Evolutionary conservation across 2,113 vertebrate genomes (phyloP).

Genomic region (Hyla sarda): DNA sequence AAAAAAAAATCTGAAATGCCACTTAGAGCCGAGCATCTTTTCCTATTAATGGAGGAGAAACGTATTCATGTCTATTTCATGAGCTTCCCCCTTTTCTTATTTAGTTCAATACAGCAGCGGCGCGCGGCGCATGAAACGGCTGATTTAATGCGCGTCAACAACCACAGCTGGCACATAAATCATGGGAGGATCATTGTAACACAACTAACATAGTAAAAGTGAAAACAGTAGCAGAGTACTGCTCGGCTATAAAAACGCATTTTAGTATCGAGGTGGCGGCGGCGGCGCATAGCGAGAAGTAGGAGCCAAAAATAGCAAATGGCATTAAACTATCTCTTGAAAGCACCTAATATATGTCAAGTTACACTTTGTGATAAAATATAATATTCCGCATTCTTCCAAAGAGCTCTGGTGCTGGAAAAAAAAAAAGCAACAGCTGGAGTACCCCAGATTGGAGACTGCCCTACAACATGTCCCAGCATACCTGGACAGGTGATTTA

Average conservation of each 20-base stretch:
- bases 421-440: too few relatives aligned
- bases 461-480: too few relatives aligned
- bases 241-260: constrained; percentile 50
- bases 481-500: too few relatives aligned
- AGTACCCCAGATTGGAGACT: too few relatives aligned
- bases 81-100: constrained; percentile 34
- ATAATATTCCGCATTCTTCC: constrained; percentile 40
- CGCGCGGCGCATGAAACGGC: constrained; percentile 5
- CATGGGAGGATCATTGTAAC: constrained; percentile 38
- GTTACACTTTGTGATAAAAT: constrained; percentile 53
- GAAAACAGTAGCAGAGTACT: constrained; percentile 42
- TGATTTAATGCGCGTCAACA: constrained; percentile 32
- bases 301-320: constrained; percentile 50
- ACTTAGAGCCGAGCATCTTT: background rate
- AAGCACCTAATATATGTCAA: constrained; percentile 54
- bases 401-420: constrained; percentile 9
- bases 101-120: constrained; percentile 13
- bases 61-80: constrained; percentile 42
- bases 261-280: constrained; percentile 44
- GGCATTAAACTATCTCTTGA: constrained; percentile 54
- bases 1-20: constrained; percentile 1
- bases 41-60: constrained; percentile 1
- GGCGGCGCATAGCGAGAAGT: constrained; percentile 26
- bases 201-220: constrained; percentile 51
- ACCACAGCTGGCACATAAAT: constrained; percentile 47